Evolutionary conservation across 1,140 invertebrate species (phyloP).

Genomic region (Drosophila mayri): DNA sequence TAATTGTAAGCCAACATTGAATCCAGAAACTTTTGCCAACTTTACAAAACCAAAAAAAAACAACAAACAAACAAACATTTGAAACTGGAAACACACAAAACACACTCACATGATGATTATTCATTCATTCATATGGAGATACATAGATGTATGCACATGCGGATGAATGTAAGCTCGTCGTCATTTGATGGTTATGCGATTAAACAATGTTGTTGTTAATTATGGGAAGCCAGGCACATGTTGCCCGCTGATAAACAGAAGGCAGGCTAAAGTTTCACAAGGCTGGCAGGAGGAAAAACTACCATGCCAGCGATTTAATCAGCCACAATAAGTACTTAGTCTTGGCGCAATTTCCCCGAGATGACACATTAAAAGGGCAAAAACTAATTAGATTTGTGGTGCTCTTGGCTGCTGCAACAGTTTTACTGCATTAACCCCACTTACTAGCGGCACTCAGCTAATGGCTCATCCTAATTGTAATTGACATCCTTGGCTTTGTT

Average conservation of each 20-base stretch:
- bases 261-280: constrained; percentile 42
- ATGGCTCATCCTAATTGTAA: constrained; percentile 71
- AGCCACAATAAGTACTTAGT: constrained; percentile 54
- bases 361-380: constrained; percentile 52
- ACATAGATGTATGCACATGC: constrained; percentile 19
- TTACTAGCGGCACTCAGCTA: constrained; percentile 31
- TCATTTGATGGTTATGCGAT: constrained; percentile 58
- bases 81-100: background rate
- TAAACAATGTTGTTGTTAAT: constrained; percentile 70
- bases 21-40: constrained; percentile 64
- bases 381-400: constrained; percentile 59
- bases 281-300: background rate
- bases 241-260: constrained; percentile 26
- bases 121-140: constrained; percentile 14
- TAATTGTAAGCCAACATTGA: constrained; percentile 44
- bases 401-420: constrained; percentile 45
- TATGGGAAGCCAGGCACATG: constrained; percentile 73
- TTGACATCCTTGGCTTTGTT: constrained; percentile 47
- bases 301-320: constrained; percentile 18
- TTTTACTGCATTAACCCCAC: constrained; percentile 64
- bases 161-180: constrained; percentile 36
- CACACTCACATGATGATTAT: constrained; percentile 13
- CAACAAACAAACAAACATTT: constrained; percentile 7
- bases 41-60: constrained; percentile 48
- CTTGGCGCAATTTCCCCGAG: constrained; percentile 38